Percentiles rank a stretch among this genome's conserved stretches.
These are phyloP conservation scores for Meganola albula DNA, from an alignment of 2,888 invertebrate species.

Conservation along the genomic window DNA sequence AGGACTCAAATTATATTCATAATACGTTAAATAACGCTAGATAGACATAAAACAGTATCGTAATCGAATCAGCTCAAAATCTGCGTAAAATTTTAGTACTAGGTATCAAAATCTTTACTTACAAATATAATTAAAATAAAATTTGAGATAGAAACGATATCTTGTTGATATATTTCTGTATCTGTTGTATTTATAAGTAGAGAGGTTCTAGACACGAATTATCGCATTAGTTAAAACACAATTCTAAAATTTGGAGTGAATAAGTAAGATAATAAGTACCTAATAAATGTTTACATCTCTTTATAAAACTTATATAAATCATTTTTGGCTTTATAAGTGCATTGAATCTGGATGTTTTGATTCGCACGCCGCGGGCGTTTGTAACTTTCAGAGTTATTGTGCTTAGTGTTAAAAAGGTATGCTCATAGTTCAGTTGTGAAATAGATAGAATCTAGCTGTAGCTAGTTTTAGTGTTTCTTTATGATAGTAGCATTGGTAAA, in stretches of 20 bases:
- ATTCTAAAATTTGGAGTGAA: conserved; percentile 58
- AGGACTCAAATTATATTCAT: conserved; percentile 36
- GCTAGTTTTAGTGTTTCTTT: conserved; percentile 63
- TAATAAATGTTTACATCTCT: conserved; percentile 60
- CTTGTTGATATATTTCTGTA: conserved; percentile 33
- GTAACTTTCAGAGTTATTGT: conserved; percentile 46
- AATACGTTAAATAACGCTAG: conserved; percentile 35
- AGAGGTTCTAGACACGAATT: conserved; percentile 43
- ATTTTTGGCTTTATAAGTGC: conserved; percentile 54
- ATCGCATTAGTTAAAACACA: conserved; percentile 44
- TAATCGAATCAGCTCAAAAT: conserved; percentile 50
- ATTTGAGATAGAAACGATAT: conserved; percentile 28
- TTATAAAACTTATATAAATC: conserved; percentile 38
- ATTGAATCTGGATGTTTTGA: conserved; percentile 39
- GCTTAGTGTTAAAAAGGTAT: conserved; percentile 71
- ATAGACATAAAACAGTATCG: conserved; percentile 32
- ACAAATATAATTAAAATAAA: conserved; percentile 45
- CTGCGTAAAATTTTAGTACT: conserved; percentile 40
- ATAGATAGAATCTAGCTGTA: conserved; percentile 68
- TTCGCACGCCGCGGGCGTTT: conserved; percentile 44
- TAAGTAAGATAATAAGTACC: conserved; percentile 56
- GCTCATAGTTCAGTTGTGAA: conserved; percentile 74
- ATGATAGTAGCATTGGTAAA: conserved; percentile 33
- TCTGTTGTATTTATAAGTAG: conserved; percentile 52
- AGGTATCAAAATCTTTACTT: conserved; percentile 43